These are phyloP conservation scores for Acromyrmex heyeri DNA, from an alignment of 1,140 invertebrate species.

Conservation along the genomic window DNA sequence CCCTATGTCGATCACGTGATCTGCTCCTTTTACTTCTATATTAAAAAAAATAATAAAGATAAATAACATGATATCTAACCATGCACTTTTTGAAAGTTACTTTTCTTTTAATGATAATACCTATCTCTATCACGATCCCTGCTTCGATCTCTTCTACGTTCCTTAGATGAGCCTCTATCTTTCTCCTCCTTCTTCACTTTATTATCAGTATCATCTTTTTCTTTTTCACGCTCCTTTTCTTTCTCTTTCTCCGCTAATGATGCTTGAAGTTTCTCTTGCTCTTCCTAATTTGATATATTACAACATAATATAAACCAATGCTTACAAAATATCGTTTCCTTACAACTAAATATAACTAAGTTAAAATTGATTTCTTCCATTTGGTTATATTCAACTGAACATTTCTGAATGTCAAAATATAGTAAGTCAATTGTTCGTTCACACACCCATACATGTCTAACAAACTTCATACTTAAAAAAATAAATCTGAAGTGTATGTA, in stretches of 20 bases:
- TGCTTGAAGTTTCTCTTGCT: slow-evolving; percentile 90
- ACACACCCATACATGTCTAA: neutral
- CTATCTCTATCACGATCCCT: slow-evolving; percentile 86
- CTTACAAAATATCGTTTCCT: slow-evolving; percentile 3
- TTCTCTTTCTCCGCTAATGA: slow-evolving; percentile 87
- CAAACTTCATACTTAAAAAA: slow-evolving; percentile 51
- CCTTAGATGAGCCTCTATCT: slow-evolving; percentile 83
- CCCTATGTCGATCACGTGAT: slow-evolving; percentile 86
- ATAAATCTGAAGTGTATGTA: no score
- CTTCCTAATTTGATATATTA: slow-evolving; percentile 87
- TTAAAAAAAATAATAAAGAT: slow-evolving; percentile 34
- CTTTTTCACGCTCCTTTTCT: slow-evolving; percentile 86
- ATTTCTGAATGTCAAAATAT: slow-evolving; percentile 68
- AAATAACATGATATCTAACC: slow-evolving; percentile 2
- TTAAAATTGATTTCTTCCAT: slow-evolving; percentile 45
- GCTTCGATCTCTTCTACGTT: slow-evolving; percentile 83
- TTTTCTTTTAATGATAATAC: slow-evolving; percentile 68
- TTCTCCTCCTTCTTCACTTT: slow-evolving; percentile 86
- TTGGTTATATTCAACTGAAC: slow-evolving; percentile 62
- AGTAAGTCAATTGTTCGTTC: slow-evolving; percentile 66
- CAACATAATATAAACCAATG: slow-evolving; percentile 27
- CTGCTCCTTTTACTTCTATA: slow-evolving; percentile 85
- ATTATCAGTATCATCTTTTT: slow-evolving; percentile 84
- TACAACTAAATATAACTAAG: slow-evolving; percentile 32
- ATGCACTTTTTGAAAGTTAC: neutral